phyloP scores from a whole-genome alignment of 2,888 invertebrate genomes.

The Blomia tropicalis region DNA sequence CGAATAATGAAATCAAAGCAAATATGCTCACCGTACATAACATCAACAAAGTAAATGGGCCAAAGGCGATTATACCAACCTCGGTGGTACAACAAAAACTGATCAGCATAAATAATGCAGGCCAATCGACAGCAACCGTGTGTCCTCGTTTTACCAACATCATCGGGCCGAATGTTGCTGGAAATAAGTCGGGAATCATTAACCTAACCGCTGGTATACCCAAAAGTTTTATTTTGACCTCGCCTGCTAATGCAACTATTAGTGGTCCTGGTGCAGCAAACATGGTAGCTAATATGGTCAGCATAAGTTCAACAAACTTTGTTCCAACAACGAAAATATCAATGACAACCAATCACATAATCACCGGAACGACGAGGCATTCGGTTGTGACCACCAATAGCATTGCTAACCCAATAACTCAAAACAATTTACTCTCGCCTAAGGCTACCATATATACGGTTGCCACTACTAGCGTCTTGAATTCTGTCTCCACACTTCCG shows the following conservation, averaged over 20 bases:
- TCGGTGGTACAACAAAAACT: slow-evolving; percentile 21
- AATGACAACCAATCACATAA: background rate
- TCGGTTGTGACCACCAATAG: background rate
- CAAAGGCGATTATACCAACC: slow-evolving; percentile 13
- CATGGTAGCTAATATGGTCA: slow-evolving; percentile 11
- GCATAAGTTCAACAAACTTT: slow-evolving; percentile 4
- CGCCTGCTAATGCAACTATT: background rate
- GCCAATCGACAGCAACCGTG: background rate
- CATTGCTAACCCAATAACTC: background rate
- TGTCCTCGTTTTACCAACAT: background rate
- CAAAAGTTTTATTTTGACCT: slow-evolving; percentile 19
- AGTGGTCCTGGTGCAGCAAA: slow-evolving; percentile 8
- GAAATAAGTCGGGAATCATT: slow-evolving; percentile 18
- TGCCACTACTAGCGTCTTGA: background rate
- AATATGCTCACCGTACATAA: slow-evolving; percentile 14
- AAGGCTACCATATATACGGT: background rate
- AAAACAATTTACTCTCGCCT: background rate
- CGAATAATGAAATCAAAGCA: slow-evolving; percentile 14
- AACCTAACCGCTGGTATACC: background rate
- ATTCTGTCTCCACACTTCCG: background rate
- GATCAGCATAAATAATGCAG: slow-evolving; percentile 20
- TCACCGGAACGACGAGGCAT: background rate
- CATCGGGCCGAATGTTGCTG: background rate
- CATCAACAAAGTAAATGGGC: slow-evolving; percentile 20
- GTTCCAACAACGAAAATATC: slow-evolving; percentile 8